Base-by-base conservation (phyloP, 2,113 vertebrate genomes). In the Labrus mixtus region DNA sequence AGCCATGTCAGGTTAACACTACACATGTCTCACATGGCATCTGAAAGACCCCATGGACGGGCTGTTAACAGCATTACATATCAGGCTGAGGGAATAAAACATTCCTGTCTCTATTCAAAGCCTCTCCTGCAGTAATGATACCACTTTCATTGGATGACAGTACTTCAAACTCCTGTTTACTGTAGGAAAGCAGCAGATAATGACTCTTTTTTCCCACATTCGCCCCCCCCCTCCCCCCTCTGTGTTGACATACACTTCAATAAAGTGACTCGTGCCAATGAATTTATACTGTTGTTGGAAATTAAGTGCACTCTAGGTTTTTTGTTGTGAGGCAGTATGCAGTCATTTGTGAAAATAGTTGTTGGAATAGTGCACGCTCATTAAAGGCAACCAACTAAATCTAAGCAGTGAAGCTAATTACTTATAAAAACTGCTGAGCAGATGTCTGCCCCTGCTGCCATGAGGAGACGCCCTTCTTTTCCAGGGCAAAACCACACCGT, bases 301-400 rank as follows among this genome's bases (percentile, higher is more conserved):
- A 87, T 76, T 8, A 89, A 87, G 78, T 66, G 77, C 65, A 75
- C 63, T 79, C 51, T 9, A 36, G 70, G 72, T 79, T 88, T 79
- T 88, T 89, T 81, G 68, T 85, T 83, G 78, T 67, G 60, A 17
- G 83, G 36, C 65, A 59, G 41, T 41, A 54, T 45, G 81, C 80
- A 83, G 77, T 78, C 81, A 76, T 79, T 84, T 78, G 67, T 87
- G 84, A 84, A 90, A 89, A 87, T 68, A 77, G 78, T 78, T 79
- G 86, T 74, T 78, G 70, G 60, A 86, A 79, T 81, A 69, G 79
- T 73, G 71, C 81, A 71, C 43, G 19, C 82, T 91, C 82, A 87
- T 91, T 91, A 92, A 92, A 91, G 61, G 73, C 85, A 87, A 71
- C 79, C 78, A 82, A 76, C 77, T 87, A 85, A 82, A 83, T 90